A percentile compares a stretch with the other conserved stretches of the same genome.
These are phyloP conservation scores for Aspiorhynchus laticeps DNA, from an alignment of 2,113 vertebrate species.

Conservation along the genomic window DNA sequence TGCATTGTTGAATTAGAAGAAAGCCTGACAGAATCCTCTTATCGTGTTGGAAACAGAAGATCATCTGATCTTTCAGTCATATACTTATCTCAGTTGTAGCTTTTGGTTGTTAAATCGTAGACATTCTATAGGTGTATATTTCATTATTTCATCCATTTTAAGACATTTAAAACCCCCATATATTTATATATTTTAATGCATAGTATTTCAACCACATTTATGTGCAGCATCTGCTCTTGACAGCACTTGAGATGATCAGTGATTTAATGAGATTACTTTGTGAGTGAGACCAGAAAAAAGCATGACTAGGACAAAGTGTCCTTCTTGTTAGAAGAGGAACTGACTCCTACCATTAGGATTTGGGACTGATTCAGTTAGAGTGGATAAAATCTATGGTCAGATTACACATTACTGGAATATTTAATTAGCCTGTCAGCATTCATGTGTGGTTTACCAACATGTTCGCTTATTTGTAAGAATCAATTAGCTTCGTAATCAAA, in stretches of 20 bases:
- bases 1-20: background rate
- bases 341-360: background rate
- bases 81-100: background rate
- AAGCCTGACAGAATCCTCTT: background rate
- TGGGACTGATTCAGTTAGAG: slow-evolving; percentile 18
- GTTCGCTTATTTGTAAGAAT: background rate
- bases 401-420: slow-evolving; percentile 17
- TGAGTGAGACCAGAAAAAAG: background rate
- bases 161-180: background rate
- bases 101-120: background rate
- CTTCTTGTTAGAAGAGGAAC: background rate
- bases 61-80: slow-evolving; percentile 1
- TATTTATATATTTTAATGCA: background rate
- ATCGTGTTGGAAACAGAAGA: background rate
- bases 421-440: slow-evolving; percentile 15
- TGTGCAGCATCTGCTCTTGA: slow-evolving; percentile 9
- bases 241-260: background rate
- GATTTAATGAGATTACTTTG: background rate
- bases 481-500: slow-evolving; percentile 12
- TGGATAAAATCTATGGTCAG: slow-evolving; percentile 1
- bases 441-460: slow-evolving; percentile 11
- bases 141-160: background rate
- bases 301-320: background rate
- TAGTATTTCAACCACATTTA: slow-evolving; percentile 1
- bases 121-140: background rate